Base-by-base conservation (phyloP, 2,888 invertebrate genomes). In the Lycia hirtaria region DNA sequence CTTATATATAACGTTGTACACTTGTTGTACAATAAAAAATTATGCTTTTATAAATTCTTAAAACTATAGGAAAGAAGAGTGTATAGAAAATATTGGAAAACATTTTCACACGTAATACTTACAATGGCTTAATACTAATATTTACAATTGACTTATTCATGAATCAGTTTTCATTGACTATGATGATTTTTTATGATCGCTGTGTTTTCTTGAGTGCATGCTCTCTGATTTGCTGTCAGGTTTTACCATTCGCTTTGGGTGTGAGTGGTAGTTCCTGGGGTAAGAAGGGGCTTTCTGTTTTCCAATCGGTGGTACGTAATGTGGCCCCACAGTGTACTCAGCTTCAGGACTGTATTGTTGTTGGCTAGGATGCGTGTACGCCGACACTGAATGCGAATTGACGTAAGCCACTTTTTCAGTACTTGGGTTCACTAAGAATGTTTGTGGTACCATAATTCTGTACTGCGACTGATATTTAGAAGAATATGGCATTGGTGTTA, bases 371-470 rank as follows among this genome's bases (percentile, higher is more conserved):
- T 80, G 81, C 3, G 75, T 61, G 30, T 76, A 80, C 47, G 79
- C 69, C 3, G 87, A 79, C 38, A 83, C 60, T 0, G 88, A 81
- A 32, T 87, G 87, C 0, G 91, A 90, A 68, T 88, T 83, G 0
- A 91, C 88, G 45, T 92, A 91, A 0, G 86, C 70, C 0, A 91
- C 88, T 60, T 86, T 89, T 57, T 89, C 89, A 47, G 75, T 76
- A 6, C 73, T 75, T 1, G 86, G 83, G 53, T 78, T 81, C 40
- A 72, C 76, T 0, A 92, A 73, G 28, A 81, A 78, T 0, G 87
- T 91, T 57, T 92, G 89, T 1, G 92, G 92, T 0, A 88, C 90
- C 90, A 92, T 91, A 12, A 91, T 75, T 63, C 73, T 85, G 62
- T 85, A 92, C 2, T 81, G 84, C 5, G 89, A 81, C 59, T 85